Base-by-base conservation (phyloP, 2,797 vertebrate species). In the Alca torda region DNA sequence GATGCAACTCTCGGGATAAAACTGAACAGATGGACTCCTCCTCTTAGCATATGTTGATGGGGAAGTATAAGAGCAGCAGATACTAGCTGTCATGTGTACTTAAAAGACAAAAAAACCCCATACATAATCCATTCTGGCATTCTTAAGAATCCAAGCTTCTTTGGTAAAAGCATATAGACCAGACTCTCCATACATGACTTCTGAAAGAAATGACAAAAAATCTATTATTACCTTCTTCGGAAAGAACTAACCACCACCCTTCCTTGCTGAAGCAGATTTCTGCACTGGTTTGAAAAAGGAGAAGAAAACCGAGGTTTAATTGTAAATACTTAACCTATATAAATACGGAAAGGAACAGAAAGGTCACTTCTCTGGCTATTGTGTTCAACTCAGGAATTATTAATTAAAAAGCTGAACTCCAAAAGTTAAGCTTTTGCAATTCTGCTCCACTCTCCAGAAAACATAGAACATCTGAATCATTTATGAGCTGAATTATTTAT, bases 401-500 rank as follows among this genome's bases (percentile, higher is more conserved):
- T 82, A 90, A 77, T 33, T 79, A 28, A 54, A 8, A 2, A 81
- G 35, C 67, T 79, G 33, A 87, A 48, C 53, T 80, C 75, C 35
- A 33, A 6, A 56, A 77, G 8, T 80, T 37, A 14, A 0, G 3
- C n/a, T 93, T 82, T 37, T 37, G 37, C 39, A 89, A 37, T 48
- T 88, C 43, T 59, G 63, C 54, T 88, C 41, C 16, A 35, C 69
- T 88, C 63, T 50, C 73, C 28, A 53, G 18, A 63, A 84, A 91
- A 65, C 39, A 89, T 26, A 74, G 50, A 7, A 92, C 53, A 10
- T 2, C 50, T 88, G 74, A 95, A 94, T 82, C 45, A 90, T 80
- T 93, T 68, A 93, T 72, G 10, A 77, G 10, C 31, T 87, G 77
- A 77, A 96, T 93, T 84, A 87, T 95, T 96, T 83, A 91, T 45